phyloP scores from a whole-genome alignment of 2,888 invertebrate species.

The Bombylius discolor region DNA sequence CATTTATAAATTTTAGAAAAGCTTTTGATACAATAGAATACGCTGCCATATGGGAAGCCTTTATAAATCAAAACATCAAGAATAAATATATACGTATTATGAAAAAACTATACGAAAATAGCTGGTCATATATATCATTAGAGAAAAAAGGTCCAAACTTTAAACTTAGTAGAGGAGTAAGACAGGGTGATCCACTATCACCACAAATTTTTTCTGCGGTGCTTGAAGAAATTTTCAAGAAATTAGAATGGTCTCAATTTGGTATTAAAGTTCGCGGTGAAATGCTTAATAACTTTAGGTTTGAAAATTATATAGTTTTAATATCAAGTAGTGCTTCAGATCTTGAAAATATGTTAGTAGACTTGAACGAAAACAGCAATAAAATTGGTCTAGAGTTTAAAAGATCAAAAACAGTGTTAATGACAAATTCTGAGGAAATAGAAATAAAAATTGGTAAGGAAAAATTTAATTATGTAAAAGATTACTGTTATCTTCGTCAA shows the following conservation, averaged over 20 bases:
- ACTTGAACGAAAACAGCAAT: no score
- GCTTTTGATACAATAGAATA: conserved; percentile 1
- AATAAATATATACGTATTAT: not conserved
- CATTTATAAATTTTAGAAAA: not conserved
- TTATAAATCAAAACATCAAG: not conserved
- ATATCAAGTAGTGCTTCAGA: no score
- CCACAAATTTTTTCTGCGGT: conserved; percentile 1
- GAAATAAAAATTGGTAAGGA: no score
- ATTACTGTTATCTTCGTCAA: no score
- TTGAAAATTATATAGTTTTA: no score
- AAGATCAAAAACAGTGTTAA: no score
- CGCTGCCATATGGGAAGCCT: not conserved
- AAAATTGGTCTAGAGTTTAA: no score
- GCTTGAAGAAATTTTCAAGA: not conserved
- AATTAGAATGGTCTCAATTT: not conserved
- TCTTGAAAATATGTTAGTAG: no score
- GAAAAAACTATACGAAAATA: not conserved
- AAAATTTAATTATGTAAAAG: no score
- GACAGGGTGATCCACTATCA: not conserved
- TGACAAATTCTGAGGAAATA: no score
- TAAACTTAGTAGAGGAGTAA: not conserved
- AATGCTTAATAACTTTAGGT: no score
- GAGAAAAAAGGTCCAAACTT: not conserved
- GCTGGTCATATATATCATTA: no score
- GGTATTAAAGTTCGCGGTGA: not conserved